Conservation (phyloP, 2,113 vertebrate species). For the Cochlearius cochlearius region DNA sequence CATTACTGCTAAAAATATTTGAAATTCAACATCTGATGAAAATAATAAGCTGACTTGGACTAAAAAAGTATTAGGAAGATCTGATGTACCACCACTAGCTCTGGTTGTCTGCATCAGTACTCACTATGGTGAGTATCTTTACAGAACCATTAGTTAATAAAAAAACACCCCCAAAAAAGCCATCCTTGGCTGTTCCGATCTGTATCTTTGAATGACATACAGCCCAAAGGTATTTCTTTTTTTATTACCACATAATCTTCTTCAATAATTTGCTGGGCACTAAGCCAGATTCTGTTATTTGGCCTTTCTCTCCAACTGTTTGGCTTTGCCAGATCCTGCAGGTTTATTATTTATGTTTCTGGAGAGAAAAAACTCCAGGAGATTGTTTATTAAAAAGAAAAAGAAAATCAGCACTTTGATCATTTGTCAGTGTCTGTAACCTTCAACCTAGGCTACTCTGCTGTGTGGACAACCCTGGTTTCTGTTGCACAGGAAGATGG, state of each 20-base stretch:
- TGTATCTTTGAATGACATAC: not conserved
- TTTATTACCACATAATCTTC: not conserved
- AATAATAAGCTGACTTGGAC: not conserved
- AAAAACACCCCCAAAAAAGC: not conserved
- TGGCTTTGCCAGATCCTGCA: not conserved
- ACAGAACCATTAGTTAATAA: not conserved
- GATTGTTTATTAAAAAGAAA: conserved; percentile 24
- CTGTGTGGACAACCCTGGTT: not conserved
- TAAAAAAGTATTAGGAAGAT: not conserved
- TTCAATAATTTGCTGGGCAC: not conserved
- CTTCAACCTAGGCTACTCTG: conserved; percentile 31
- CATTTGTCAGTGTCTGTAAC: conserved; percentile 11
- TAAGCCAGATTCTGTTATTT: not conserved
- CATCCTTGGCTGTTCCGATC: not conserved
- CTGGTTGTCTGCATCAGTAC: not conserved
- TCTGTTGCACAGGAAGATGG: conserved; percentile 14
- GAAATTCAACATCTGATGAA: not conserved
- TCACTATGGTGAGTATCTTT: not conserved
- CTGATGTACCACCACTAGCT: not conserved
- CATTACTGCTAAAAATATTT: not conserved
- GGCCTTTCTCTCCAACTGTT: not conserved
- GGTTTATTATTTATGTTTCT: not conserved
- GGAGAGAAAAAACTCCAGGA: not conserved
- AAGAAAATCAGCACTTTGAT: not conserved
- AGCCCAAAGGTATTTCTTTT: not conserved